phyloP scores from a whole-genome alignment of 2,797 vertebrate species.

The Tarsius wallacei region DNA sequence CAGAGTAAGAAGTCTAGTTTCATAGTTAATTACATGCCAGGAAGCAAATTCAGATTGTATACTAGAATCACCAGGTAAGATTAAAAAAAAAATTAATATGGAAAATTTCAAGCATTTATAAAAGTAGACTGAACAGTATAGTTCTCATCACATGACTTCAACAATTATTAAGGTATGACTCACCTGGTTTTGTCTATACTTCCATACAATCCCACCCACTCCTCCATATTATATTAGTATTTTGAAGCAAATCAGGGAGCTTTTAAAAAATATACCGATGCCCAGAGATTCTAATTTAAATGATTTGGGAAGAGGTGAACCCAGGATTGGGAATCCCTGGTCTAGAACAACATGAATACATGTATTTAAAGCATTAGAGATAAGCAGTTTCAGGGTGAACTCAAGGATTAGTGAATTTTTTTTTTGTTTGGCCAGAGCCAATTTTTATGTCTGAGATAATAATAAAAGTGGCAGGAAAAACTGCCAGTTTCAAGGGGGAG shows the following conservation, averaged over 20 bases:
- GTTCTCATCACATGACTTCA: not conserved
- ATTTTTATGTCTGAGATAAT: not conserved
- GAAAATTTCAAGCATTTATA: slow-evolving; percentile 14
- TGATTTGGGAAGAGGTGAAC: not conserved
- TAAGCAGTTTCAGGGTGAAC: not conserved
- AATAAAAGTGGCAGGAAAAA: not conserved
- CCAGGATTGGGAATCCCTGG: not conserved
- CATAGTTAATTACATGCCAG: not conserved
- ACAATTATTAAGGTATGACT: not conserved
- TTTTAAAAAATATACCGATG: not conserved
- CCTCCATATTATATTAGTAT: not conserved
- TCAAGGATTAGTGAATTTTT: not conserved
- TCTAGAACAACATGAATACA: not conserved
- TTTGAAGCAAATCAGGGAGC: slow-evolving; percentile 16
- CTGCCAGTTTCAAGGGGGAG: not conserved
- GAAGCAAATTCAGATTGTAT: not conserved
- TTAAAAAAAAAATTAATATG: too few relatives aligned
- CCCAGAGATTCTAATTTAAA: not conserved
- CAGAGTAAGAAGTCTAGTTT: not conserved
- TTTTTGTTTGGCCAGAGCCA: not conserved
- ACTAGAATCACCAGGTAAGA: not conserved
- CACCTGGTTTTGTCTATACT: not conserved
- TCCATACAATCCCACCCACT: not conserved
- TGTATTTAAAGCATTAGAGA: not conserved
- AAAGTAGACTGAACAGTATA: not conserved